Evolutionary conservation across 2,113 vertebrate species (phyloP).

Genomic region (Craseonycteris thonglongyai): DNA sequence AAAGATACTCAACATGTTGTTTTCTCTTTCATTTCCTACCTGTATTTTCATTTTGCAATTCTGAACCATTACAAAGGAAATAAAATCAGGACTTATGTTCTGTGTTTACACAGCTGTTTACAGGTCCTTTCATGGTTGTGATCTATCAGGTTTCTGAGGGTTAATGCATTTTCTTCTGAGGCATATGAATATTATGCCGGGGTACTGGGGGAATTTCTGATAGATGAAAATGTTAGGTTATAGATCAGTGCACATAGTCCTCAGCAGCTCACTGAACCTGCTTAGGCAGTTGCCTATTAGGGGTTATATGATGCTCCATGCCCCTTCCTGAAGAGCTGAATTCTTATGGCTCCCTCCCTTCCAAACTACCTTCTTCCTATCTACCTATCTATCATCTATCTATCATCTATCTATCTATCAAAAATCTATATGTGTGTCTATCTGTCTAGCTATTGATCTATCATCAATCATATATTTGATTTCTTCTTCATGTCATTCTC

Average conservation of each 20-base stretch:
- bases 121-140: not conserved
- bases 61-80: not conserved
- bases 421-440: too few relatives aligned
- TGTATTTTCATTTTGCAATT: not conserved
- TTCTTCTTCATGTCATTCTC: not conserved
- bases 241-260: not conserved
- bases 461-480: not conserved
- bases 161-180: not conserved
- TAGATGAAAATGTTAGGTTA: not conserved
- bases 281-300: not conserved
- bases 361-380: too few relatives aligned
- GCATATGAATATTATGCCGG: not conserved
- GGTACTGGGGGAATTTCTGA: not conserved
- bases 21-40: not conserved
- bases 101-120: constrained; percentile 2
- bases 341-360: not conserved
- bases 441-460: too few relatives aligned
- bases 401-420: too few relatives aligned
- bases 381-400: too few relatives aligned
- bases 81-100: not conserved
- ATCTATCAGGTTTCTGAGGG: not conserved
- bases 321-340: not conserved
- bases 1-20: not conserved
- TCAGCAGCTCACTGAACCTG: not conserved
- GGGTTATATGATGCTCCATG: not conserved